Evolutionary conservation across 2,113 vertebrate species (phyloP), one percentile per base, ranked within the genome.

Genomic region (Pica pica): DNA sequence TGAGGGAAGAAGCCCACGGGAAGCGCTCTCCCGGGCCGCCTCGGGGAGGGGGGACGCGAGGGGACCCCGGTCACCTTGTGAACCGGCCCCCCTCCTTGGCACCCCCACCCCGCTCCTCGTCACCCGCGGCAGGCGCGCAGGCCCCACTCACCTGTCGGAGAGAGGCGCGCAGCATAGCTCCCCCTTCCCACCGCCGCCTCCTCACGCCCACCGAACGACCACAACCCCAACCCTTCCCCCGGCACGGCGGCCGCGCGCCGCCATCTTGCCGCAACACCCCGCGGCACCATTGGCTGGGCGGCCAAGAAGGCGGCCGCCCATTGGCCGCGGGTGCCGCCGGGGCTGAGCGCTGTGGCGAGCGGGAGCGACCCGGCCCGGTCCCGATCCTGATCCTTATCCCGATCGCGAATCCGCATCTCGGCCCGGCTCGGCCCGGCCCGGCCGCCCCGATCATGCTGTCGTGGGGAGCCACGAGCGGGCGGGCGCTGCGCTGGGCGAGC

Each of bases 91-190:
- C 2, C 19, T 35, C 16, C 55, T 10, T 4, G 9, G 5, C 50
- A 28, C 21, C 27, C 12, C 13, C 11, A 3, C 17, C 27, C 53
- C 9, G 7, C 47, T 52, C 15, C 53, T 8, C 6, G 13, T 1
- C 35, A 28, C 7, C 22, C 17, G 4, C 11, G 4, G 57, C 10
- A 23, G 37, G 39, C 20, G 19, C 27, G 13, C 50, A 7, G 10
- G 9, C 33, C 2, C 8, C 24, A 6, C 99, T 98, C 84, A 99
- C 99, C 98, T 99, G 98, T 55, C 94, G 97, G 52, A 99, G 97
- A 7, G 98, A 99, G 47, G 97, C 80, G 10, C 98, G 95, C 79
- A 99, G 95, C 99, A 99, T 99, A 63, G 13, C 71, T 35, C 17
- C 37, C 49, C 5, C 14, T 16, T 3, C 37, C 31, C 16, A 1